Evolutionary conservation across 2,113 vertebrate genomes (phyloP), one percentile per base, ranked within the genome.

Genomic region (Neomonachus schauinslandi): DNA sequence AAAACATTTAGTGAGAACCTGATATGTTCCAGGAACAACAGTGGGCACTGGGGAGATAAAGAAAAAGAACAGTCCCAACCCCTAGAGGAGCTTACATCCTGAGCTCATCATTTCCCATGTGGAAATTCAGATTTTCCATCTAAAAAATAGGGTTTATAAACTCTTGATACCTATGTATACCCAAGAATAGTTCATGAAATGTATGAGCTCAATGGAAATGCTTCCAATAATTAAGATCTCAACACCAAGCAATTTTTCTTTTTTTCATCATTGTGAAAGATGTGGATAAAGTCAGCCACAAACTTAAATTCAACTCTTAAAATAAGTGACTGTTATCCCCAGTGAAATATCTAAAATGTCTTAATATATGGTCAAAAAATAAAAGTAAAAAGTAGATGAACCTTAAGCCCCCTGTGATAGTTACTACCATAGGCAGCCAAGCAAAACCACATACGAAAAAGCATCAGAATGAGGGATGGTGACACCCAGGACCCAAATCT

Each of bases 1-100:
- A 96, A 95, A 95, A 92, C 83, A 89, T 67, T 95, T 94, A 74
- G 91, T 55, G 59, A 92, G 90, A 96, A 89, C 46, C 67, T 61
- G 49, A 61, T 92, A 59, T 22, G 49, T 97, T 95, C 65, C 61
- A 96, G 79, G 82, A 89, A 89, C 61, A 69, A n/a, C 55, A 71
- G 69, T 21, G 77, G 79, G n/a, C 83, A 59, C 83, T 10, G 22
- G 26, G 69, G 79, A 92, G 55, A 84, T 69, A 95, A 46, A 81
- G 76, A 39, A 80, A 94, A 90, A 63, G 94, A 80, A 21, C 5
- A 71, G 31, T 19, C 31, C 13, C 59, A 80, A 63, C 49, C 36
- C 67, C 74, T 46, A 55, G 18, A 80, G 79, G 61, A 74, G 13
- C 61, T 86, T 36, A 72, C 7, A 53, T 65, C n/a, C 46, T 61